phyloP scores from a whole-genome alignment of 2,888 invertebrate species.

The Drosophila peninsularis region DNA sequence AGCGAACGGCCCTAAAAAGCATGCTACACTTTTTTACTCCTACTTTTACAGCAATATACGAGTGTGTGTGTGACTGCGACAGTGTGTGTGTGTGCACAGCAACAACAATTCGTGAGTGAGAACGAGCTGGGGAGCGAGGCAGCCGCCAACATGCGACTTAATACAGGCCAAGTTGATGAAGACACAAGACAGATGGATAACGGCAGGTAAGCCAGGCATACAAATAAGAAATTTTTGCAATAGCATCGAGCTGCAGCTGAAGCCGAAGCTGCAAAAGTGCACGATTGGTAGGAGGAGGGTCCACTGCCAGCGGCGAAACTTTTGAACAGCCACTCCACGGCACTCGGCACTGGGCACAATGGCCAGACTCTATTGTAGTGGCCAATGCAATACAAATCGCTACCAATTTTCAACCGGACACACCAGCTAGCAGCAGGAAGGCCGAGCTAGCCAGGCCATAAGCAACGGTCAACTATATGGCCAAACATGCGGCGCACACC shows the following conservation, averaged over 20 bases:
- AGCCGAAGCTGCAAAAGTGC: slow-evolving; percentile 6
- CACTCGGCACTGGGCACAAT: slow-evolving; percentile 36
- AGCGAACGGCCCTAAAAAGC: slow-evolving; percentile 46
- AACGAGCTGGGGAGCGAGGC: slow-evolving; percentile 4
- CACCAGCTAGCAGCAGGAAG: slow-evolving; percentile 37
- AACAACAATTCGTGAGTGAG: slow-evolving; percentile 20
- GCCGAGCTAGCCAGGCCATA: slow-evolving; percentile 51
- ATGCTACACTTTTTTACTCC: slow-evolving; percentile 40
- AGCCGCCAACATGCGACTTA: slow-evolving; percentile 71
- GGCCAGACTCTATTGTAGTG: slow-evolving; percentile 65
- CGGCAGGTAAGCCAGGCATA: slow-evolving; percentile 75
- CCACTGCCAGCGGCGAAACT: slow-evolving; percentile 48
- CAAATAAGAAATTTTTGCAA: slow-evolving; percentile 73
- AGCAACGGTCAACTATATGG: slow-evolving; percentile 78
- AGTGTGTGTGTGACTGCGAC: not conserved
- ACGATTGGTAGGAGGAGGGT: not conserved
- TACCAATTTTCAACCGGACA: slow-evolving; percentile 79
- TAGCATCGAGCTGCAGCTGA: slow-evolving; percentile 9
- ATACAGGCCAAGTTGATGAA: slow-evolving; percentile 78
- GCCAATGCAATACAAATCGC: slow-evolving; percentile 73
- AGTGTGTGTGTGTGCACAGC: slow-evolving; percentile 8
- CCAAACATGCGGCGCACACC: slow-evolving; percentile 75
- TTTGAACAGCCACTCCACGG: slow-evolving; percentile 57
- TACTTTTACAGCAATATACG: not conserved
- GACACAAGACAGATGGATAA: slow-evolving; percentile 79